These are phyloP conservation scores for Dreissena rostriformis DNA, from an alignment of 1,140 invertebrate genomes.

Conservation along the genomic window DNA sequence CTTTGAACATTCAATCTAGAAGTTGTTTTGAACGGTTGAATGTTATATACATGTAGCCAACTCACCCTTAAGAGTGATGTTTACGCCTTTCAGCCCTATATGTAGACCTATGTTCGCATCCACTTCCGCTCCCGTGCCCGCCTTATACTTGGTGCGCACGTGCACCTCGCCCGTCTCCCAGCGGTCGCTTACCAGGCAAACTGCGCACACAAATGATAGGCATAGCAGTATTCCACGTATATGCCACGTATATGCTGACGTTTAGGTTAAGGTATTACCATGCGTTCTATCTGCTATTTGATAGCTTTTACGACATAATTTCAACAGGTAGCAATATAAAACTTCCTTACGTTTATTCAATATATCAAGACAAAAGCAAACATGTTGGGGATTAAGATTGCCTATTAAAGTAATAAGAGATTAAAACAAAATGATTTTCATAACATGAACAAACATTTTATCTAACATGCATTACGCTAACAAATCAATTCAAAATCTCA, in stretches of 20 bases:
- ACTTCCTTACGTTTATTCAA: no score
- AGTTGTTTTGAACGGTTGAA: background rate
- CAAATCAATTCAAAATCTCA: no score
- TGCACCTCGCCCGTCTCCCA: constrained; percentile 94
- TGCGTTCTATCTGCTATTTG: no score
- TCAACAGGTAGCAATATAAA: no score
- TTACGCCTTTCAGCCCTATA: constrained; percentile 96
- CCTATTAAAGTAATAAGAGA: no score
- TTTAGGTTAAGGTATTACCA: background rate
- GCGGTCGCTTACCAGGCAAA: constrained; percentile 75
- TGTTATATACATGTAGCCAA: no score
- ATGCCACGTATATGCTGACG: background rate
- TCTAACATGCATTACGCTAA: no score
- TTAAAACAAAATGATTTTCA: no score
- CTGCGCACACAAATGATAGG: background rate
- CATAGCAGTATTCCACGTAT: background rate
- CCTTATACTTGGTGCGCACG: constrained; percentile 93
- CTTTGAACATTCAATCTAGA: background rate
- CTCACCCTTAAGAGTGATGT: constrained; percentile 95
- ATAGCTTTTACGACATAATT: no score
- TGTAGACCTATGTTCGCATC: constrained; percentile 93
- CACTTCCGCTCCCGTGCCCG: constrained; percentile 94
- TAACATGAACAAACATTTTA: no score
- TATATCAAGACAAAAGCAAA: no score
- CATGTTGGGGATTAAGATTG: no score